Percentiles rank a stretch among this genome's conserved stretches.
These are phyloP conservation scores for Porites australiensis DNA, from an alignment of 64 coral and sea anemone genomes.

Conservation along the genomic window DNA sequence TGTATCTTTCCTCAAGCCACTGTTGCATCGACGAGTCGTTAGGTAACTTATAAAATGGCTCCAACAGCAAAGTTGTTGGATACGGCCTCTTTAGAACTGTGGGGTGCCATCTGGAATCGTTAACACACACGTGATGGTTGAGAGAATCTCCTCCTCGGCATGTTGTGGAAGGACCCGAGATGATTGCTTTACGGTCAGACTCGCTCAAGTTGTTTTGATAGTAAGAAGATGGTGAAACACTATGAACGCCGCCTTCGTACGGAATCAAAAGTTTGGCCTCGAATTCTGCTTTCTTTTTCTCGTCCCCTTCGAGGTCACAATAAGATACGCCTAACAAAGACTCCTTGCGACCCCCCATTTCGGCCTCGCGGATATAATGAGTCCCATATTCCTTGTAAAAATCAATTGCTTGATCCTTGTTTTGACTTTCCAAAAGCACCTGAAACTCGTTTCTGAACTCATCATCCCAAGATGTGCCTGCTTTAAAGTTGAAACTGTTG, in stretches of 20 bases:
- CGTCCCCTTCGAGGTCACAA: background rate
- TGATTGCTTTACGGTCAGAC: background rate
- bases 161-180: too few relatives aligned
- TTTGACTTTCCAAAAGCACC: too few relatives aligned
- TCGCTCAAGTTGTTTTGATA: background rate
- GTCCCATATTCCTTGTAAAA: constrained; percentile 16
- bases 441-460: too few relatives aligned
- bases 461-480: too few relatives aligned
- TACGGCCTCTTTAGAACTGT: background rate
- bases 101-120: background rate
- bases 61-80: background rate
- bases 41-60: background rate
- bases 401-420: background rate
- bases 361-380: background rate
- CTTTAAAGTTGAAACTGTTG: too few relatives aligned
- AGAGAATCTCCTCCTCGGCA: too few relatives aligned
- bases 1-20: too few relatives aligned
- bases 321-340: background rate
- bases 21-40: background rate
- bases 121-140: background rate
- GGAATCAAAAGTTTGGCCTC: background rate
- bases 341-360: too few relatives aligned
- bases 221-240: background rate
- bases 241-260: background rate
- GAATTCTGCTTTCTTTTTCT: background rate